Percentiles rank a stretch among this genome's conserved stretches.
Evolutionary conservation across 1,140 invertebrate genomes (phyloP).

Genomic region (Sitodiplosis mosellana): DNA sequence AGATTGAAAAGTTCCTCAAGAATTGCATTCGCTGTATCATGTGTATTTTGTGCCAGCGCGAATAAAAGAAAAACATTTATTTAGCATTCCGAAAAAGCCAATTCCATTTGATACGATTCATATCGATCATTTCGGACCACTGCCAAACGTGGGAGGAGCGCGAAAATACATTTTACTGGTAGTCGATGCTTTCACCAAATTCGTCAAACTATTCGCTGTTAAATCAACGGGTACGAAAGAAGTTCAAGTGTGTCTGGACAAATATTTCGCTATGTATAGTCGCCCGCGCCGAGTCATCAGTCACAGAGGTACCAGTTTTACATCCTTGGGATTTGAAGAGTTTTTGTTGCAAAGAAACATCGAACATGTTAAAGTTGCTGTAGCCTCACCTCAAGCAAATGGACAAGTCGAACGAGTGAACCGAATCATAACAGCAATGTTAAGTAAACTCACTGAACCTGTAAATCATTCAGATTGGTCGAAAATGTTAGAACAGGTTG

Average conservation of each 20-base stretch:
- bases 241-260: constrained; percentile 12
- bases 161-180: constrained; percentile 27
- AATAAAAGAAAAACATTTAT: too few species aligned
- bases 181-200: constrained; percentile 16
- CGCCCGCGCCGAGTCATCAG: constrained; percentile 11
- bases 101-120: constrained; percentile 14
- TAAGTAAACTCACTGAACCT: constrained; percentile 5
- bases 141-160: too few species aligned
- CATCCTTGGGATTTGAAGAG: constrained; percentile 11
- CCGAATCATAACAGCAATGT: constrained; percentile 8
- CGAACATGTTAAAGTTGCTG: constrained; percentile 7
- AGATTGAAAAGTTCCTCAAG: constrained; percentile 13
- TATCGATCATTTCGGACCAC: constrained; percentile 16
- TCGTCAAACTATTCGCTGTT: constrained; percentile 4
- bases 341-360: constrained; percentile 8
- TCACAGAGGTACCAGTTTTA: constrained; percentile 15
- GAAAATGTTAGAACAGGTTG: too few species aligned
- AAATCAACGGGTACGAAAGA: constrained; percentile 9
- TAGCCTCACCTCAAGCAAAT: constrained; percentile 7
- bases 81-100: constrained; percentile 13
- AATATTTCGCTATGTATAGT: constrained; percentile 6
- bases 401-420: constrained; percentile 13
- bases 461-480: constrained; percentile 9
- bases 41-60: constrained; percentile 8
- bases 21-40: constrained; percentile 13